Percentiles rank a stretch among this genome's conserved stretches.
These are phyloP conservation scores for Brachypterus glaber DNA, from an alignment of 2,888 invertebrate genomes.

Conservation along the genomic window DNA sequence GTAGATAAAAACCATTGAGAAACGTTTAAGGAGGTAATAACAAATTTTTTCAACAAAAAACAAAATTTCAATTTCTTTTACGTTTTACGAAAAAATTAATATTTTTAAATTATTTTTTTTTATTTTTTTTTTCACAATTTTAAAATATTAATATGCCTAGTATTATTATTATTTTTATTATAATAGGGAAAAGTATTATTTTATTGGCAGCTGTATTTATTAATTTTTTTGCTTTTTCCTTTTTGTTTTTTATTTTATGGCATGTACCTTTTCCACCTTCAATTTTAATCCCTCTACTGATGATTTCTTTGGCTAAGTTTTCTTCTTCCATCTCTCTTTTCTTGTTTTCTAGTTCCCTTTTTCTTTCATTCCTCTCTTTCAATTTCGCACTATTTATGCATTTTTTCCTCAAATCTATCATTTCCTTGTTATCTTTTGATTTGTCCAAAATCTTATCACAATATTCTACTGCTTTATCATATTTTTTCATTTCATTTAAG, in stretches of 20 bases:
- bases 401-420: constrained; percentile 46
- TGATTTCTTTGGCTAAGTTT: constrained; percentile 40
- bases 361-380: constrained; percentile 47
- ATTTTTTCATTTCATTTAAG: constrained; percentile 55
- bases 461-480: constrained; percentile 59
- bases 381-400: constrained; percentile 46
- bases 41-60: too few species aligned
- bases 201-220: too few species aligned
- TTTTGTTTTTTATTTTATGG: not conserved
- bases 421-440: constrained; percentile 48
- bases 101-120: too few species aligned
- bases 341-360: constrained; percentile 41
- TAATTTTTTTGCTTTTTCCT: too few species aligned
- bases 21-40: too few species aligned
- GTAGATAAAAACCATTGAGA: too few species aligned
- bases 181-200: too few species aligned
- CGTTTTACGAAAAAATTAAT: too few species aligned
- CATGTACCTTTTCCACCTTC: constrained; percentile 40
- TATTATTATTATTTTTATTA: too few species aligned
- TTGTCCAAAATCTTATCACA: constrained; percentile 58
- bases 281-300: constrained; percentile 44
- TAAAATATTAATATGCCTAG: too few species aligned
- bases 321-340: constrained; percentile 41
- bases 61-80: too few species aligned
- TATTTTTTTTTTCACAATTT: too few species aligned